These are phyloP conservation scores for Elegia similella DNA, from an alignment of 2,888 invertebrate species.

Conservation along the genomic window DNA sequence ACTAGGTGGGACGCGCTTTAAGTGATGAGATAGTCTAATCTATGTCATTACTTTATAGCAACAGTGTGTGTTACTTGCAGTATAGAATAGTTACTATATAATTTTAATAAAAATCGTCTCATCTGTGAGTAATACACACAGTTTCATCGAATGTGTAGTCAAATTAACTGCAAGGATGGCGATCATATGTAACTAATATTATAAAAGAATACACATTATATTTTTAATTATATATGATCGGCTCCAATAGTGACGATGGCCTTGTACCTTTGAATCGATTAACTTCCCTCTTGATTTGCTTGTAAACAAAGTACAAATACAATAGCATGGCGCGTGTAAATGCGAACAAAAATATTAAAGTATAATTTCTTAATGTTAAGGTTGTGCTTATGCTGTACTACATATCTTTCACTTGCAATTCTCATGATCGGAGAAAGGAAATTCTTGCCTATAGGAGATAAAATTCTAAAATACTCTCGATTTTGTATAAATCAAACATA, in stretches of 20 bases:
- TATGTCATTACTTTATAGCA: not conserved
- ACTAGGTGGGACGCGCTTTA: constrained; percentile 15
- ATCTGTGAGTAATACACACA: not conserved
- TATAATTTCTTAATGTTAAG: constrained; percentile 39
- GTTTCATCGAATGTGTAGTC: constrained; percentile 22
- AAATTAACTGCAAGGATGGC: constrained; percentile 10
- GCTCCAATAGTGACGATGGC: constrained; percentile 10
- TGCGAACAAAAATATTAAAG: constrained; percentile 42
- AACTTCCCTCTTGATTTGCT: constrained; percentile 41
- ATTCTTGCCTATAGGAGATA: constrained; percentile 51
- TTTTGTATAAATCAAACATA: constrained; percentile 33
- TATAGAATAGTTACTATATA: not conserved
- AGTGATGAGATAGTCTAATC: not conserved
- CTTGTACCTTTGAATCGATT: constrained; percentile 13
- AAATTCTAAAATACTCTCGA: constrained; percentile 44
- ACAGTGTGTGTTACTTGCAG: not conserved
- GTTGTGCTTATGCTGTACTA: constrained; percentile 65
- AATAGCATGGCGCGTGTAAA: constrained; percentile 41
- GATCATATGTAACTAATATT: constrained; percentile 4
- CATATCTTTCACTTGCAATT: constrained; percentile 52
- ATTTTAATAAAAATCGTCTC: not conserved
- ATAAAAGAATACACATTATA: not conserved
- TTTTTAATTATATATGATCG: constrained; percentile 1
- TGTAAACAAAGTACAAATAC: constrained; percentile 71
- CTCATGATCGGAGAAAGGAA: constrained; percentile 24